Percentiles rank a stretch among this genome's conserved stretches.
These are phyloP conservation scores for Lasaia peninsularis DNA, from an alignment of 1,140 invertebrate genomes.

Conservation along the genomic window DNA sequence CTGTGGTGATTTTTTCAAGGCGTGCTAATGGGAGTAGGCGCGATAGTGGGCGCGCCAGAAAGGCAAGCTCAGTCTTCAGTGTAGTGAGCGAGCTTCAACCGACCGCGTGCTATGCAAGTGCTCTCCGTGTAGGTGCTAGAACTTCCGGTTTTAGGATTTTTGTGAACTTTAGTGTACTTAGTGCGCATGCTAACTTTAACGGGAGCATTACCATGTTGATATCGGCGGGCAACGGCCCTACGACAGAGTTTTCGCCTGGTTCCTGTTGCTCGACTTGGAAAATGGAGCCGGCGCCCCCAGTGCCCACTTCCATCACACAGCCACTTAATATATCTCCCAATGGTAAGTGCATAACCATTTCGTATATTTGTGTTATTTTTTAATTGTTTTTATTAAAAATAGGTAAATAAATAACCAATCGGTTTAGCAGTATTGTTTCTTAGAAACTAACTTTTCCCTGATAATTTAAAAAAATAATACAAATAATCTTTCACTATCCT, in stretches of 20 bases:
- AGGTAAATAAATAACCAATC: too few species aligned
- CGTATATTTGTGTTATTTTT: too few species aligned
- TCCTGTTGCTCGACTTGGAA: slow-evolving; percentile 77
- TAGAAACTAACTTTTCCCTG: too few species aligned
- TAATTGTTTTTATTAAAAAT: too few species aligned
- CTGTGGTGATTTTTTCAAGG: slow-evolving; percentile 69
- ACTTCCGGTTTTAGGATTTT: slow-evolving; percentile 28
- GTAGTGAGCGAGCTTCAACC: slow-evolving; percentile 72
- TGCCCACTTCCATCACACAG: slow-evolving; percentile 60
- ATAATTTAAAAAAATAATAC: too few species aligned
- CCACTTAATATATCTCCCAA: slow-evolving; percentile 67
- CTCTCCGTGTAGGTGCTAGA: slow-evolving; percentile 39
- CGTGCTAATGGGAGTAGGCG: slow-evolving; percentile 74
- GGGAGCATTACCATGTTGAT: slow-evolving; percentile 73
- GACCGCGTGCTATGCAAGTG: slow-evolving; percentile 62
- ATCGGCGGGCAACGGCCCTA: slow-evolving; percentile 74
- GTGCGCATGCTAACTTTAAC: slow-evolving; percentile 50
- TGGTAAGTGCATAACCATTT: slow-evolving; percentile 48
- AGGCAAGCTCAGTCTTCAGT: slow-evolving; percentile 74
- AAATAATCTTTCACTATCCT: too few species aligned
- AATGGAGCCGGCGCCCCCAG: slow-evolving; percentile 72
- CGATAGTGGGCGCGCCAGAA: slow-evolving; percentile 69
- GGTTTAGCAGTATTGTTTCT: too few species aligned
- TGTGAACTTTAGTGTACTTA: slow-evolving; percentile 54
- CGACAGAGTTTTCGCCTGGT: slow-evolving; percentile 73